These are phyloP conservation scores for Emydocephalus ijimae DNA, from an alignment of 2,113 vertebrate species.

Conservation along the genomic window DNA sequence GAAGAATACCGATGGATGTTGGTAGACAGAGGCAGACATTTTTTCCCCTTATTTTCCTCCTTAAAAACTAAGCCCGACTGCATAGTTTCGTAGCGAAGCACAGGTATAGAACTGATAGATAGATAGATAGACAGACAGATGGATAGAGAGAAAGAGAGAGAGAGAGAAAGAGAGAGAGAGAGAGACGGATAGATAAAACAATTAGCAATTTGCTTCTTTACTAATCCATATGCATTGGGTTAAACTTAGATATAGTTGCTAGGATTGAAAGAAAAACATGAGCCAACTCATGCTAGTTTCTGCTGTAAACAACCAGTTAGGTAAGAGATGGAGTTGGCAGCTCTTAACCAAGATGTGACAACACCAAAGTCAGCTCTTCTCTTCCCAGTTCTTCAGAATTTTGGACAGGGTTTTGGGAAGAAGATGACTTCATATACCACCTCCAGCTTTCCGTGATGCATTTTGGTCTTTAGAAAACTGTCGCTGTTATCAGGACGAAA, in stretches of 20 bases:
- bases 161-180: too few species aligned
- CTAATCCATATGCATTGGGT: background rate
- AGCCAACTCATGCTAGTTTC: background rate
- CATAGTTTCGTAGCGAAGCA: too few species aligned
- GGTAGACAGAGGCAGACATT: too few species aligned
- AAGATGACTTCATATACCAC: background rate
- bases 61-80: too few species aligned
- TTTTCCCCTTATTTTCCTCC: too few species aligned
- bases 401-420: background rate
- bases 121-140: too few species aligned
- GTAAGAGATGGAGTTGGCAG: background rate
- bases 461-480: background rate
- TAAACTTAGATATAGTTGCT: background rate
- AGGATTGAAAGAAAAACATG: background rate
- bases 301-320: background rate
- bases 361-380: background rate
- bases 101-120: too few species aligned
- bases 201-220: background rate
- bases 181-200: too few species aligned
- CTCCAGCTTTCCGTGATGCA: background rate
- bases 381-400: background rate
- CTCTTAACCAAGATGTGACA: background rate
- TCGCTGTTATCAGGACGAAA: background rate
- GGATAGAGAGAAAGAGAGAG: too few species aligned
- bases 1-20: too few species aligned